Evolutionary conservation across 2,888 invertebrate species (phyloP), one percentile per base, ranked within the genome.

Genomic region (Hyppa rectilinea): DNA sequence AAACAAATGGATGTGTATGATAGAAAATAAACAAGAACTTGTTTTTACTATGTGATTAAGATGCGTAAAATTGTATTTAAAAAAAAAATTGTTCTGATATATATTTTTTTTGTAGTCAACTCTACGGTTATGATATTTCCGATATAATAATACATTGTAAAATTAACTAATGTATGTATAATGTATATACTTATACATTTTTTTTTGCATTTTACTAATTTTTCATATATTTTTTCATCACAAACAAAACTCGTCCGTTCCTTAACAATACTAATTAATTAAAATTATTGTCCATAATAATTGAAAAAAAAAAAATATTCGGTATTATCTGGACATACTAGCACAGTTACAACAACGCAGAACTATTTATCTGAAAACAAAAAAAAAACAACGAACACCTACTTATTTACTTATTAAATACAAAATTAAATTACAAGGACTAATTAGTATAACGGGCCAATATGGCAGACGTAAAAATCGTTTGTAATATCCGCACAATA

Each of bases 211-310:
- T 60, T 75, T 23, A 45, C 2, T 0, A 29, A 10, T 23, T 26
- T 55, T 45, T 50, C 0, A n/a, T 12, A 23, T 43, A 17, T 56
- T 36, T 60, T 53, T 52, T 40, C 26, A 56, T 36, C 34, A 65
- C 55, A 52, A 56, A 64, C 60, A 50, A 62, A 76, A 75, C 77
- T 64, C 50, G 20, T 58, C 47, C 31, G 23, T 52, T 70, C 23
- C 43, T 53, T 66, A 50, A 50, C 10, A 65, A 58, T 38, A 61
- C 58, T 80, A 56, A 61, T 53, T 6, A 47, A 62, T 75, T 62
- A 53, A 60, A 80, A 56, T 79, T 79, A 79, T 79, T 80, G 79
- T 80, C 79, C 55, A 52, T 65, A 68, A 62, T 52, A 62, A 66
- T 74, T 75, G 9, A n/a, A 77, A 58, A 59, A 58, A 59, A 53